A percentile compares a stretch with the other conserved stretches of the same genome.
Evolutionary conservation across 2,797 vertebrate species (phyloP).

Genomic region (Smutsia gigantea): DNA sequence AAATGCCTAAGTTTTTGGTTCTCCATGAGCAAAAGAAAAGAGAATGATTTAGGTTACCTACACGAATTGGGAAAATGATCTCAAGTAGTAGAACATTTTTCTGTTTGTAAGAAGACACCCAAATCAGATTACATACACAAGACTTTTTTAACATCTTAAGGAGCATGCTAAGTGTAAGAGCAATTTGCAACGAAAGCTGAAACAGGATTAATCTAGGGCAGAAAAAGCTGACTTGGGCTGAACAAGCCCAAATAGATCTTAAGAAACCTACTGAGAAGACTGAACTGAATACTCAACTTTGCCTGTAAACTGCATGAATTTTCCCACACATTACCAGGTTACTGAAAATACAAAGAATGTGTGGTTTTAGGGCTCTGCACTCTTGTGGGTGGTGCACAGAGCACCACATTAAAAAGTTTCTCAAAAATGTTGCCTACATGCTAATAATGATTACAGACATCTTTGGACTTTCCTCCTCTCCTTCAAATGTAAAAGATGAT

Average conservation of each 20-base stretch:
- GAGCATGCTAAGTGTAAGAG: conserved; percentile 46
- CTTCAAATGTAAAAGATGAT: not conserved
- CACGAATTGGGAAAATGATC: conserved; percentile 45
- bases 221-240: conserved; percentile 24
- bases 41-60: conserved; percentile 58
- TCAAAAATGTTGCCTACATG: not conserved
- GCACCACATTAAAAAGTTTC: not conserved
- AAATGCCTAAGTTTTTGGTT: not conserved
- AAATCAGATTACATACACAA: conserved; percentile 71
- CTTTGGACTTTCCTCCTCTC: not conserved
- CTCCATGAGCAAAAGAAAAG: conserved; percentile 44
- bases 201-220: conserved; percentile 55
- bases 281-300: not conserved
- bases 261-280: conserved; percentile 36
- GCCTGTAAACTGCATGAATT: not conserved
- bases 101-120: conserved; percentile 60
- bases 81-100: conserved; percentile 59
- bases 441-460: not conserved
- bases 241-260: not conserved
- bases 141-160: conserved; percentile 36
- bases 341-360: not conserved
- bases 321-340: not conserved
- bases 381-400: not conserved
- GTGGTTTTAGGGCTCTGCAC: not conserved
- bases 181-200: conserved; percentile 62